Evolutionary conservation across 1,140 invertebrate species (phyloP).

Genomic region (Babylonia areolata): DNA sequence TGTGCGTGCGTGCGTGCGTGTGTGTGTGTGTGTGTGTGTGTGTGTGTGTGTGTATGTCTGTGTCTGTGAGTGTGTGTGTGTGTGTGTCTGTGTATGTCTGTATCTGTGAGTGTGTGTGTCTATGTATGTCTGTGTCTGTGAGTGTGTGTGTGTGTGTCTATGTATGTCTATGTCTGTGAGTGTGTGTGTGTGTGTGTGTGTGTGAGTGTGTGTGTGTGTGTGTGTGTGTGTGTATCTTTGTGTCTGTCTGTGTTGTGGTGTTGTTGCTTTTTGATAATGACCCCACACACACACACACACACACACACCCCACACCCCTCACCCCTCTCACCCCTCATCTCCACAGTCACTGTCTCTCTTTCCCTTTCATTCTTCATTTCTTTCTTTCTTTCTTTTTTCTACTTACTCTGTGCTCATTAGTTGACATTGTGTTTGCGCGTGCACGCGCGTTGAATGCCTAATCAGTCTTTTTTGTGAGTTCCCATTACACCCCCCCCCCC

Average conservation of each 20-base stretch:
- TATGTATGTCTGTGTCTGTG: not conserved
- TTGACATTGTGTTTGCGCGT: too few relatives aligned
- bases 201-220: slow-evolving; percentile 9
- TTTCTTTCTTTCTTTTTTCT: not conserved
- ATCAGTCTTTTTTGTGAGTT: too few relatives aligned
- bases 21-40: not conserved
- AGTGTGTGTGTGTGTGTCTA: slow-evolving; percentile 11
- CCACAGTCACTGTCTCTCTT: not conserved
- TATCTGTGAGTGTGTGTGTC: not conserved
- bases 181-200: slow-evolving; percentile 17
- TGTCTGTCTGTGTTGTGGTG: too few relatives aligned
- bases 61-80: not conserved
- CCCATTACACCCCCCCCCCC: too few relatives aligned
- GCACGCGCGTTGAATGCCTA: too few relatives aligned
- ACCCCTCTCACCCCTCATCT: not conserved
- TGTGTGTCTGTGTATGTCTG: not conserved
- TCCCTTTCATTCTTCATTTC: not conserved
- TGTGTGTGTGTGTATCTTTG: too few relatives aligned
- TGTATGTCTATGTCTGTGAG: slow-evolving; percentile 13
- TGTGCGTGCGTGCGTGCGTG: not conserved
- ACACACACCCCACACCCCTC: not conserved
- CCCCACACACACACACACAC: too few relatives aligned
- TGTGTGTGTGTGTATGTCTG: not conserved
- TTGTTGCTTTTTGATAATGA: too few relatives aligned
- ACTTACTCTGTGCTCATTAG: not conserved